Evolutionary conservation across 1,140 invertebrate genomes (phyloP), one percentile per base, ranked within the genome.

Genomic region (Octopus sinensis): DNA sequence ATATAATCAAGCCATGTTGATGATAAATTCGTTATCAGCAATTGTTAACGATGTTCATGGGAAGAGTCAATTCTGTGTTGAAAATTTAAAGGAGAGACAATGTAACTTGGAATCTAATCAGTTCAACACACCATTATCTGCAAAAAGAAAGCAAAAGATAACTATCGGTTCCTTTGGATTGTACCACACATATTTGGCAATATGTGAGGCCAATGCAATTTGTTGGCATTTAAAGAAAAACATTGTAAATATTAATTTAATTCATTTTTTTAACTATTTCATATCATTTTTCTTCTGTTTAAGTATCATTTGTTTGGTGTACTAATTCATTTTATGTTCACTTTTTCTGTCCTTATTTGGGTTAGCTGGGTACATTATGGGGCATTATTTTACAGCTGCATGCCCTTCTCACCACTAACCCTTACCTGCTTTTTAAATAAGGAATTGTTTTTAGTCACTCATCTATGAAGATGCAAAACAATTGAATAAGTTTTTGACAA

Each of bases 221-320:
- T 73, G 68, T 73, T 23, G 68, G 6, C 68, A 73, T 73, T 23
- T 73, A 12, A 73, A 73, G 68, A 73, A 73, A 73, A 73, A 73
- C 30, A 73, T 73, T 6, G 68, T 73, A 73, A 73, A 23, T 73
- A 73, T 17, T 62, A 9, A 12, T 62, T 62, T 12, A 17, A 12
- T 62, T 62, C 1, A 12, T 62, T 62, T 9, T 12, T 62, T 62
- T 12, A 62, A 62, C 30, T 3, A 3, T 43, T 62, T 62, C 17
- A 17, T 12, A 12, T 62, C 9, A 62, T 62, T 12, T 62, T 12
- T 62, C 9, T 62, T 12, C 4, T 12, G 9, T 12, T 62, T 62
- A 62, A 62, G 9, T 12, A 17, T 17, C 56, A 62, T 62, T 62
- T 62, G 17, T 12, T 62, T 62, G 9, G 17, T 62, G 17, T 62